phyloP scores from a whole-genome alignment of 2,113 vertebrate species.

The Ceyx melanurus region DNA sequence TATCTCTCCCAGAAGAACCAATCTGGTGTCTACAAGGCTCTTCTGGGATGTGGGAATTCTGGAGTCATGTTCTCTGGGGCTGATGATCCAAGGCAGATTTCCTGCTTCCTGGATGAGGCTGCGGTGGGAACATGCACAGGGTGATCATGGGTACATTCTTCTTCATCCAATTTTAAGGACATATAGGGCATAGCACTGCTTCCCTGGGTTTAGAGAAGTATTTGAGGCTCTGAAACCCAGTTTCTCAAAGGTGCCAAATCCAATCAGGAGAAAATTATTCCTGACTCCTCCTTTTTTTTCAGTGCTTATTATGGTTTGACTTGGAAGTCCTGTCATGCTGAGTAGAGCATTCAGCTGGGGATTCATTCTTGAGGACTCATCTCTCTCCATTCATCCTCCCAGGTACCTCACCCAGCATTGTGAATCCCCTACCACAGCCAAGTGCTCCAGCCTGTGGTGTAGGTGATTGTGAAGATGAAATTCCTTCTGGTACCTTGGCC shows the following conservation, averaged over 20 bases:
- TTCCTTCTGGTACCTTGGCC: neutral
- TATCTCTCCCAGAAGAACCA: neutral
- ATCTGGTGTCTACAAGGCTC: neutral
- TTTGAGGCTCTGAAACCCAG: neutral
- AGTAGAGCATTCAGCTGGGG: neutral
- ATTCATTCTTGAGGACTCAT: neutral
- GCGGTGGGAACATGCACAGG: neutral
- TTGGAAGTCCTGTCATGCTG: neutral
- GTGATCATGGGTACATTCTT: neutral
- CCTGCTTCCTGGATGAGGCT: neutral
- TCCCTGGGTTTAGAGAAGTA: neutral
- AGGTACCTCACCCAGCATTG: neutral
- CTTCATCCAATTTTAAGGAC: neutral
- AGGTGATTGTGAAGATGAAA: neutral
- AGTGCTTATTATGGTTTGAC: neutral
- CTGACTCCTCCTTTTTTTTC: neutral
- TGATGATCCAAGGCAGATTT: neutral
- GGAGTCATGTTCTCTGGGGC: neutral
- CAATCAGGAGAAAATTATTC: neutral
- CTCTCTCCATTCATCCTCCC: neutral
- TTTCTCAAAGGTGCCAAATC: neutral
- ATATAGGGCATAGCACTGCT: neutral
- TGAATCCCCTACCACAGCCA: neutral
- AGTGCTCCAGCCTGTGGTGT: rapidly evolving
- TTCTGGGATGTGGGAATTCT: neutral